Conservation (phyloP, 2,888 invertebrate genomes). For the Caenorhabditis sp. region DNA sequence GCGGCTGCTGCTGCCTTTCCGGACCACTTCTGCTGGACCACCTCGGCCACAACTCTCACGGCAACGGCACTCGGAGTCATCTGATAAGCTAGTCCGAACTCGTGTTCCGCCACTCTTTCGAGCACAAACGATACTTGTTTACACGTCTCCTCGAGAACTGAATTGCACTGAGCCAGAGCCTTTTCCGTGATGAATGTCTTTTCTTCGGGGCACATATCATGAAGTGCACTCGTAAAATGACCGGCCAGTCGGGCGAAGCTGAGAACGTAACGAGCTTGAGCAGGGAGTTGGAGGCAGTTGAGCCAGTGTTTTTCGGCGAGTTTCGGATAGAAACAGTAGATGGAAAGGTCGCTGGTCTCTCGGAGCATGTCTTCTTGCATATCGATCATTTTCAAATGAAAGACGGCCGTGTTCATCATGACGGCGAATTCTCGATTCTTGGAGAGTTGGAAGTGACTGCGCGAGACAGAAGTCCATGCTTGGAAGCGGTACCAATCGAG, state of each 20-base stretch:
- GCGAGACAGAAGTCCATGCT: conserved; percentile 90
- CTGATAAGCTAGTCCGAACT: conserved; percentile 95
- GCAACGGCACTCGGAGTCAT: conserved; percentile 67
- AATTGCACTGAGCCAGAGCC: conserved; percentile 91
- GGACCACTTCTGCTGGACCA: conserved; percentile 44
- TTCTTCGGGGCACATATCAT: conserved; percentile 98
- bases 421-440: conserved; percentile 91
- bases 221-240: conserved; percentile 97
- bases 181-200: conserved; percentile 74
- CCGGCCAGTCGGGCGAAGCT: conserved; percentile 97
- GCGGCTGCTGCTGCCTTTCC: conserved; percentile 51
- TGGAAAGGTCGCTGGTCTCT: conserved; percentile 96
- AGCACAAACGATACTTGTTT: conserved; percentile 99
- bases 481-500: conserved; percentile 98
- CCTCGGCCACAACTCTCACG: conserved; percentile 51
- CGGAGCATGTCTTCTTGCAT: conserved; percentile 95
- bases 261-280: conserved; percentile 93
- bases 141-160: conserved; percentile 98
- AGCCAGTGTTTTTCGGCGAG: conserved; percentile 87
- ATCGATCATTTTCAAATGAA: conserved; percentile 98
- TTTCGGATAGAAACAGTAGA: conserved; percentile 85
- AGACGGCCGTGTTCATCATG: conserved; percentile 92
- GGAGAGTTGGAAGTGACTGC: conserved; percentile 85
- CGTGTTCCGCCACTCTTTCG: conserved; percentile 97
- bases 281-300: conserved; percentile 98